These are phyloP conservation scores for Hydrophis major DNA, from an alignment of 2,797 vertebrate species.

Conservation along the genomic window DNA sequence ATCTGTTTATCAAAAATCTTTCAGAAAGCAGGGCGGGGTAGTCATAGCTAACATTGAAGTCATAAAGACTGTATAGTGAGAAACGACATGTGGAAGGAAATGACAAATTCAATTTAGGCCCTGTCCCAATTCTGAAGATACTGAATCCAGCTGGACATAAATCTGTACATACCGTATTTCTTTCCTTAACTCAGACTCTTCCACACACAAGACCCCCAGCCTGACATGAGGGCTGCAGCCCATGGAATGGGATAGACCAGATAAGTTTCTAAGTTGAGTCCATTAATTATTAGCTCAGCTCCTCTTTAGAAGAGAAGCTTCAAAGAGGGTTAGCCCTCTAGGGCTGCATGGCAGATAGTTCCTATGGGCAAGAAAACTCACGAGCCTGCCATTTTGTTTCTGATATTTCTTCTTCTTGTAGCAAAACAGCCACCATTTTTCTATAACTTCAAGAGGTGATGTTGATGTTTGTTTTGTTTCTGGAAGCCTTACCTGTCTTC, in stretches of 20 bases:
- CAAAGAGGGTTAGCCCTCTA: not conserved
- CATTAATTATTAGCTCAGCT: not conserved
- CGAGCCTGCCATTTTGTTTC: not conserved
- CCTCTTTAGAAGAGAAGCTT: not conserved
- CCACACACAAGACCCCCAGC: not conserved
- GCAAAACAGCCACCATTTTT: not conserved
- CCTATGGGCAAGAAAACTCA: not conserved
- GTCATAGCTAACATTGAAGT: not conserved
- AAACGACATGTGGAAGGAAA: not conserved
- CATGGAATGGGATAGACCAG: not conserved
- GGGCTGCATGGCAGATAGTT: not conserved
- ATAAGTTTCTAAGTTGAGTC: not conserved
- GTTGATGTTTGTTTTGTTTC: not conserved
- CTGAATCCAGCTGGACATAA: not conserved
- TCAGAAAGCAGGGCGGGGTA: not conserved
- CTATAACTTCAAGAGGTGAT: not conserved
- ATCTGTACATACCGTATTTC: not conserved
- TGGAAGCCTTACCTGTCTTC: not conserved
- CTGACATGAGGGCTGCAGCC: not conserved
- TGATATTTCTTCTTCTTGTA: not conserved
- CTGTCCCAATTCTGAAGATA: not conserved
- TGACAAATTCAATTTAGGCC: not conserved
- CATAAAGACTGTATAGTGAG: not conserved
- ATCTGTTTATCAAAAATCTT: not conserved
- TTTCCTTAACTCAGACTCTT: not conserved